phyloP scores from a whole-genome alignment of 2,113 vertebrate genomes.

The Chlorodrepanis virens region DNA sequence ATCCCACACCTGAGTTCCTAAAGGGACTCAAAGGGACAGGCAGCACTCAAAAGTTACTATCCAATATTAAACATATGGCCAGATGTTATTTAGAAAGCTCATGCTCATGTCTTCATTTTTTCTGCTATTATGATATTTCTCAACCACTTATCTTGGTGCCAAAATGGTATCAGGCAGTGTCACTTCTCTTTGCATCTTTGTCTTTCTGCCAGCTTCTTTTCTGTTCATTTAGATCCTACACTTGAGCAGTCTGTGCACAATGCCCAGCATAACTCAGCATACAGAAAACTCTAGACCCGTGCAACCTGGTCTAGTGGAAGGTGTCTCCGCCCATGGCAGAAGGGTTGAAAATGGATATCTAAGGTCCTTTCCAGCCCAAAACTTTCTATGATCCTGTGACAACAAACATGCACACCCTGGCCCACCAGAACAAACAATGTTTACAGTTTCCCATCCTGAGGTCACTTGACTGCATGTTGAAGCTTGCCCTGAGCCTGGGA shows the following conservation, averaged over 20 bases:
- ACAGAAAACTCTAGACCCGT: neutral
- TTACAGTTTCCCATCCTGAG: neutral
- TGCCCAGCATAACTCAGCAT: neutral
- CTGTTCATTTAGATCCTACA: neutral
- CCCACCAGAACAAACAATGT: neutral
- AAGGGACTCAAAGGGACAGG: neutral
- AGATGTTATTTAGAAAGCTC: neutral
- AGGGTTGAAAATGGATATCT: neutral
- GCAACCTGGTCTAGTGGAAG: neutral
- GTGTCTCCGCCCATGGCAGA: neutral
- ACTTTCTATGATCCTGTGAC: neutral
- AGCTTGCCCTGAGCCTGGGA: neutral
- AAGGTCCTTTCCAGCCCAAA: neutral
- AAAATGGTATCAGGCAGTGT: neutral
- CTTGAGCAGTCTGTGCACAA: neutral
- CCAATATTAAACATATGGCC: neutral
- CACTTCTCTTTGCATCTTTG: neutral
- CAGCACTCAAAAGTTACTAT: neutral
- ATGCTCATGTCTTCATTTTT: neutral
- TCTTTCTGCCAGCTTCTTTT: neutral
- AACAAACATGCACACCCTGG: fast-evolving
- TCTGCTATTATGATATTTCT: neutral
- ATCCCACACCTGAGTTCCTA: neutral
- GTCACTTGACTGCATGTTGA: neutral
- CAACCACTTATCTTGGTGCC: neutral